These are phyloP conservation scores for Alethe castanea DNA, from an alignment of 2,113 vertebrate species.

Conservation along the genomic window DNA sequence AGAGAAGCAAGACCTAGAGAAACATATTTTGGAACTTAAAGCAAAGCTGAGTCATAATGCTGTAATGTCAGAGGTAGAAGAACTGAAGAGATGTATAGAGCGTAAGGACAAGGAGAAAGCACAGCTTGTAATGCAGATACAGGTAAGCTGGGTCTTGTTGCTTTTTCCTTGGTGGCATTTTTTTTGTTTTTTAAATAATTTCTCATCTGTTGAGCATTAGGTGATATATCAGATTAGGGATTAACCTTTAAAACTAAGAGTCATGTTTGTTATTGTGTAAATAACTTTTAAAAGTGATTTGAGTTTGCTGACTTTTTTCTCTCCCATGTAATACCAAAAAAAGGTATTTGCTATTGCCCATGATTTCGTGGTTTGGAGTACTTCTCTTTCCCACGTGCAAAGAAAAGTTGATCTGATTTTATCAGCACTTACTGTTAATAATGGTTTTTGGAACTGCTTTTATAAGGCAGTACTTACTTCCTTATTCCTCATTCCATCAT, in stretches of 20 bases:
- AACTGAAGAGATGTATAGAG: constrained; percentile 81
- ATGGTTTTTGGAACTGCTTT: neutral
- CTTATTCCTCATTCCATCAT: neutral
- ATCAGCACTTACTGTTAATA: neutral
- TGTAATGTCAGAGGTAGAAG: constrained; percentile 80
- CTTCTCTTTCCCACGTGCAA: neutral
- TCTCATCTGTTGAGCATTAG: neutral
- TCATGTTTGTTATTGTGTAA: neutral
- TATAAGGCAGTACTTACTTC: neutral
- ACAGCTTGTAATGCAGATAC: constrained; percentile 77
- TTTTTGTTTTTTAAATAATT: neutral
- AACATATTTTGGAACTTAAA: constrained; percentile 80
- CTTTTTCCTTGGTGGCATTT: neutral
- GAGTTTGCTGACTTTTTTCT: neutral
- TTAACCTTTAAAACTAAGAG: neutral
- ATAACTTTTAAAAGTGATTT: neutral
- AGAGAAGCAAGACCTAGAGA: constrained; percentile 80
- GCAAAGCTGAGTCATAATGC: constrained; percentile 74
- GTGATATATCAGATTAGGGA: neutral
- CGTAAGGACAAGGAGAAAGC: constrained; percentile 84
- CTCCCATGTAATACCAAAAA: neutral
- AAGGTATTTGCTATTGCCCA: neutral
- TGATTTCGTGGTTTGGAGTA: neutral
- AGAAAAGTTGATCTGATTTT: neutral
- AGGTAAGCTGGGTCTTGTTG: constrained; percentile 70